Evolutionary conservation across 2,888 invertebrate genomes (phyloP), one percentile per base, ranked within the genome.

Genomic region (Lysandra coridon): DNA sequence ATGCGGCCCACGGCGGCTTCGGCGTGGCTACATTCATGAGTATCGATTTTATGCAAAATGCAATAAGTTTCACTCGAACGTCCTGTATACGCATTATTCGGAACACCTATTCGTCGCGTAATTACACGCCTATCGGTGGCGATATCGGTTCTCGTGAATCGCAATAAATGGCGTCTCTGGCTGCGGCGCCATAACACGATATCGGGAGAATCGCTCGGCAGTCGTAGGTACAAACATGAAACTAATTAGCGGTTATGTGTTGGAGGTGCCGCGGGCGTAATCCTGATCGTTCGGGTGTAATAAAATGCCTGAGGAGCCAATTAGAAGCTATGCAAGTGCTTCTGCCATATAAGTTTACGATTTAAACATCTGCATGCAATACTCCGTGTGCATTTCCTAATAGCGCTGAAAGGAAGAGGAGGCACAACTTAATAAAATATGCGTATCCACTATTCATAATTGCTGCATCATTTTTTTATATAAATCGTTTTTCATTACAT

Each of bases 31-130:
- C 92, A 93, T 93, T 94, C 93, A 92, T 91, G 93, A 91, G 89
- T 92, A 94, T 94, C 92, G 94, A 94, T 94, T 94, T 94, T 94
- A 94, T 94, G 94, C 93, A 94, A 94, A 94, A 92, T 93, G 92
- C 93, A 94, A 92, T 93, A 92, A 93, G 92, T 93, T 94, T 94
- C 92, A 92, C 92, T 92, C 90, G 90, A 90, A 90, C 90, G 88
- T 86, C 89, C 88, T 86, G 88, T 89, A 86, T 88, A 88, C 88
- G 87, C 89, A 89, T 87, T 85, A 85, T 88, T 87, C 85, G 85
- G 86, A 86, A 86, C 87, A 86, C 87, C 88, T 88, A 91, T 88
- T 89, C 90, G 89, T 87, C 86, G 85, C 86, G 87, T 91, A 92
- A 93, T 92, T 93, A 93, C 90, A 90, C 87, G 87, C 23, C 73